Conservation (phyloP, 2,888 invertebrate genomes). For the Leptinotarsa tumamoca region DNA sequence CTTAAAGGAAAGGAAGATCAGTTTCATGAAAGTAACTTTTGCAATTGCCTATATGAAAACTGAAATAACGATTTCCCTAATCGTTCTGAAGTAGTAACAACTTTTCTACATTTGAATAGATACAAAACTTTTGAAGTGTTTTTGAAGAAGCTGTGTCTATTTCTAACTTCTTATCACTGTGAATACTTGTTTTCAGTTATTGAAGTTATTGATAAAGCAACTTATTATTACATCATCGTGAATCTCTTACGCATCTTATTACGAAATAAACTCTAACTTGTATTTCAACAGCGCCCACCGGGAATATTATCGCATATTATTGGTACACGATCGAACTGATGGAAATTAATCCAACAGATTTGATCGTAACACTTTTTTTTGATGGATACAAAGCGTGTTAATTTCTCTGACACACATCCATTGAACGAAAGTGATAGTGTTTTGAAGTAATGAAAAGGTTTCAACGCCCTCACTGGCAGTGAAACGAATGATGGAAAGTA, state of each 20-base stretch:
- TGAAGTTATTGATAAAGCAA: neutral
- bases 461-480: neutral
- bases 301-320: neutral
- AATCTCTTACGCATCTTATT: neutral
- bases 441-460: conserved; percentile 6
- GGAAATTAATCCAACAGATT: neutral
- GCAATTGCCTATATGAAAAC: too few species aligned
- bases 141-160: too few species aligned
- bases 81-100: too few species aligned
- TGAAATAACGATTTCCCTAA: too few species aligned
- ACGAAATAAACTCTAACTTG: neutral
- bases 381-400: conserved; percentile 1
- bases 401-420: conserved; percentile 15
- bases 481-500: conserved; percentile 4
- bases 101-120: too few species aligned
- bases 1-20: too few species aligned
- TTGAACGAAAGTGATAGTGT: conserved; percentile 1
- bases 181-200: too few species aligned
- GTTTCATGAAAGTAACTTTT: too few species aligned
- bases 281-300: neutral
- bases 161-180: too few species aligned
- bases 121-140: too few species aligned
- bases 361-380: conserved; percentile 13
- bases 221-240: neutral
- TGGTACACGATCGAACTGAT: neutral